These are phyloP conservation scores for Drosophila funebris DNA, from an alignment of 1,140 invertebrate genomes.

Conservation along the genomic window DNA sequence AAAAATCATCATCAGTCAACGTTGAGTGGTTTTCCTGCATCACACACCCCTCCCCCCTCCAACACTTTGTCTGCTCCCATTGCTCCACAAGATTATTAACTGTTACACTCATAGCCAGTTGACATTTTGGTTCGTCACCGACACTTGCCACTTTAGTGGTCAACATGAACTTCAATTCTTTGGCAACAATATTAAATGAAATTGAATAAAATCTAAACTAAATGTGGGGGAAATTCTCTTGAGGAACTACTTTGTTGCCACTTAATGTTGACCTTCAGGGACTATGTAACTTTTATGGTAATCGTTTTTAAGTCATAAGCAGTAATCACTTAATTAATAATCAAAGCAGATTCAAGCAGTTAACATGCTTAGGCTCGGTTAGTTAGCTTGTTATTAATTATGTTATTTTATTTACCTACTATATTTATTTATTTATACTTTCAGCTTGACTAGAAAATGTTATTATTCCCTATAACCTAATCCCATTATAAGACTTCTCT, in stretches of 20 bases:
- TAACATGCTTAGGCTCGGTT: too few relatives aligned
- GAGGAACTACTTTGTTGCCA: neutral
- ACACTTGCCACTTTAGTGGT: slow-evolving; percentile 12
- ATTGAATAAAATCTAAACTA: neutral
- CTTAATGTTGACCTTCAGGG: neutral
- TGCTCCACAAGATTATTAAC: slow-evolving; percentile 31
- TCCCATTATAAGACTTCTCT: too few relatives aligned
- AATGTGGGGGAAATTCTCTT: neutral
- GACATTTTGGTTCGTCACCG: slow-evolving; percentile 16
- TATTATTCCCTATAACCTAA: too few relatives aligned
- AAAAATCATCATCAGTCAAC: slow-evolving; percentile 54
- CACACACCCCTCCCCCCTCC: neutral
- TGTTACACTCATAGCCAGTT: slow-evolving; percentile 25
- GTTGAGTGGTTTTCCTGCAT: slow-evolving; percentile 17
- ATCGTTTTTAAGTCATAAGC: too few relatives aligned
- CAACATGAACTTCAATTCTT: slow-evolving; percentile 21
- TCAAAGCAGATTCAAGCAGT: too few relatives aligned
- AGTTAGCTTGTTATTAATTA: too few relatives aligned
- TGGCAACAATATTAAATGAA: neutral
- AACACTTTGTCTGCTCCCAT: neutral
- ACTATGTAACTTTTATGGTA: too few relatives aligned
- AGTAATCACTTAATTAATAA: too few relatives aligned
- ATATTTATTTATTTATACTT: too few relatives aligned
- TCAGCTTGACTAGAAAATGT: too few relatives aligned
- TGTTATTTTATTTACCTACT: too few relatives aligned